Evolutionary conservation across 2,113 vertebrate species (phyloP), one percentile per base, ranked within the genome.

Genomic region (Zeus faber): DNA sequence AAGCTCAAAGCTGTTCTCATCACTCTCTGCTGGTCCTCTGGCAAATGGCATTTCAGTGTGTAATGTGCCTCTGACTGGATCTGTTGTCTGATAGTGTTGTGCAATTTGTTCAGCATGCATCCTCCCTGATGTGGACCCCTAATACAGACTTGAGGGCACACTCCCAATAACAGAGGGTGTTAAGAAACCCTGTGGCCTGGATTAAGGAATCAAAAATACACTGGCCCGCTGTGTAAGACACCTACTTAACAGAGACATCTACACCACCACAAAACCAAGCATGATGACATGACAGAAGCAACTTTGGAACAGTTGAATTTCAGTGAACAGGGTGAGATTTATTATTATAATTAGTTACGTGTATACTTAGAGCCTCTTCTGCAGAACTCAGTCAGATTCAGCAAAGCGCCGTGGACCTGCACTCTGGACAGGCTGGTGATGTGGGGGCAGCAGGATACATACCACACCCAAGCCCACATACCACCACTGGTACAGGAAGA

Each of bases 401-500:
- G 31, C 45, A 62, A 61, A 62, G 56, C 52, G 54, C 45, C 39
- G 50, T 14, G 35, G 51, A 23, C 4, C 43, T 44, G 39, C 23
- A 10, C 64, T 53, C 68, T 8, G 58, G 64, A 69, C 45, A 67
- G 69, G 46, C 62, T 67, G 45, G 56, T 53, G 76, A 49, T 40
- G 44, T 49, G 11, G 29, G 20, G 14, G 27, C 48, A 20, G 57
- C 61, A 77, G 43, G 64, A 60, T 64, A 60, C n/a, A n/a, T n/a
- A n/a, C n/a, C n/a, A n/a, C n/a, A n/a, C n/a, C n/a, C n/a, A 70
- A 67, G 50, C 72, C 66, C 62, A 73, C 62, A 61, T 51, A 47
- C 25, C 58, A 67, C 25, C n/a, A 25, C 57, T 73, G 80, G 81
- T 64, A 65, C 47, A 74, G 77, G 82, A 80, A 81, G 65, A 67